Base-by-base conservation (phyloP, 1,140 invertebrate genomes). In the Neuroterus valhalla region DNA sequence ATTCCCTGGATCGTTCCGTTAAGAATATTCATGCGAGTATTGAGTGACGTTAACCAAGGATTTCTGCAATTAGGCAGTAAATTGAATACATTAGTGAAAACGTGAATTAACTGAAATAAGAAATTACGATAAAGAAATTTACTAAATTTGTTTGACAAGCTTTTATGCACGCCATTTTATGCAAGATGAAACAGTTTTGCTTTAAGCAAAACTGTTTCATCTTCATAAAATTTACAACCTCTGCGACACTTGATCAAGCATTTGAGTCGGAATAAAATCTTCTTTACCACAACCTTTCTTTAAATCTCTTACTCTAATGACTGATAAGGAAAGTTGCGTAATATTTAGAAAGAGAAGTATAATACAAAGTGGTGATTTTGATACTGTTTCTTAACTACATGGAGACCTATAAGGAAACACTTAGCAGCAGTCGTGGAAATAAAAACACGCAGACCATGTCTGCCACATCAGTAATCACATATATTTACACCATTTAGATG, bases 161-260 rank as follows among this genome's bases (percentile, higher is more conserved):
- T 17, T 21, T 52, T 52, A 8, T 52, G 23, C 46, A 48, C 46
- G n/a, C 15, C 17, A 48, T 48, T 48, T 52, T 52, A 52, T 52
- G 11, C 19, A 52, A 38, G 55, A 62, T n/a, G n/a, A n/a, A n/a
- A n/a, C n/a, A n/a, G n/a, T n/a, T n/a, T n/a, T n/a, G n/a, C 26
- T 62, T 62, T 15, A n/a, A 15, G 55, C 31, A 62, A 62, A 62
- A 31, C 14, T 62, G 55, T 62, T 31, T 31, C 23, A 62, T 15
- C 55, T 62, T 31, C 12, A 62, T 62, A 31, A 62, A 62, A 62
- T 62, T 26, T 62, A 62, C 31, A 31, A 14, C 23, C 15, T 26
- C 3, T 26, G 55, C 23, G 6, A 14, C 23, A 31, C 19, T 21
- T 38, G 31, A 8, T 38, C 5, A 38, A 50, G 17, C 21, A 62